Percentiles rank a stretch among this genome's conserved stretches.
Evolutionary conservation across 1,140 invertebrate species (phyloP).

Genomic region (Cryptotermes secundus): DNA sequence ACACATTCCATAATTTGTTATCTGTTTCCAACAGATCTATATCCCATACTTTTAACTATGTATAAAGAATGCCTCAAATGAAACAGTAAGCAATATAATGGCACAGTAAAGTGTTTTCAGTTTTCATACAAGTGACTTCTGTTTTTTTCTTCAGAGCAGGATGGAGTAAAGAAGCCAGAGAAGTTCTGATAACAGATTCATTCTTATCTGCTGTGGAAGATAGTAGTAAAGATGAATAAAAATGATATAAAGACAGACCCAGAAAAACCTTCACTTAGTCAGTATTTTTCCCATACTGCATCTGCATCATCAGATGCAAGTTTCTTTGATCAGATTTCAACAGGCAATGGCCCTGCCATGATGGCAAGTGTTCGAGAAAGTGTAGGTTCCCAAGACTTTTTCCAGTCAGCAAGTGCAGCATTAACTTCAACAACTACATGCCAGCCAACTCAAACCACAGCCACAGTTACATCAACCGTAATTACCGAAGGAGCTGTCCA

Average conservation of each 20-base stretch:
- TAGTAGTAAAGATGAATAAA: neutral
- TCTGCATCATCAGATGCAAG: constrained; percentile 28
- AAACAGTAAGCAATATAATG: too few relatives aligned
- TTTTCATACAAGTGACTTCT: too few relatives aligned
- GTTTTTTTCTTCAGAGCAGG: too few relatives aligned
- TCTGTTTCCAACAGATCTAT: too few relatives aligned
- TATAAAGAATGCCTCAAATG: too few relatives aligned
- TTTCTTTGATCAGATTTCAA: constrained; percentile 35
- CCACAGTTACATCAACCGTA: neutral
- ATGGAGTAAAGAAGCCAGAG: too few relatives aligned
- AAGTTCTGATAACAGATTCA: too few relatives aligned
- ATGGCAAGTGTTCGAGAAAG: constrained; percentile 36
- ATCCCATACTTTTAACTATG: too few relatives aligned
- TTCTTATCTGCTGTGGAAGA: neutral
- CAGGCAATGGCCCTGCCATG: constrained; percentile 34
- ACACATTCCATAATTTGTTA: too few relatives aligned
- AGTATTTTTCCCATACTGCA: constrained; percentile 29
- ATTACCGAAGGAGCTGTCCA: neutral
- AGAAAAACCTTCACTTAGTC: constrained; percentile 31
- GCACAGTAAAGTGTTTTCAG: too few relatives aligned
- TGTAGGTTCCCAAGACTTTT: constrained; percentile 34
- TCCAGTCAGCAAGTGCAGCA: constrained; percentile 24
- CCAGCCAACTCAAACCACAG: neutral
- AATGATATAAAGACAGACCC: neutral
- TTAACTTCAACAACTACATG: neutral